phyloP scores from a whole-genome alignment of 2,113 vertebrate genomes.

The Caretta caretta region DNA sequence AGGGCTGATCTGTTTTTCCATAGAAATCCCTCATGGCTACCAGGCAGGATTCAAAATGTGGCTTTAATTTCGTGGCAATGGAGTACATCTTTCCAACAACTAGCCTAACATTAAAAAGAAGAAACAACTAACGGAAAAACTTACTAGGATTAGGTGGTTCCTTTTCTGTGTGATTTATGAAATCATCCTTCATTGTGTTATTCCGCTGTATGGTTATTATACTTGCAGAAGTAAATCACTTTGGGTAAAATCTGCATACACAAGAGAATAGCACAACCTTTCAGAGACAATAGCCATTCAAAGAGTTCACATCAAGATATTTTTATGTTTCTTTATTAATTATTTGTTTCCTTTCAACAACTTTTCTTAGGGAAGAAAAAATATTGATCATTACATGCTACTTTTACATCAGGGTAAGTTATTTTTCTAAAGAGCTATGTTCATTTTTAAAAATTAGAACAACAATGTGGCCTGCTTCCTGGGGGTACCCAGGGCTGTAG shows the following conservation, averaged over 20 bases:
- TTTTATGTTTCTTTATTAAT: neutral
- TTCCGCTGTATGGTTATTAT: neutral
- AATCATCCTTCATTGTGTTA: conserved; percentile 16
- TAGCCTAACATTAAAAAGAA: neutral
- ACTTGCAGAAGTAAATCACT: neutral
- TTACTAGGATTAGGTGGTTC: conserved; percentile 10
- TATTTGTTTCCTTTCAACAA: neutral
- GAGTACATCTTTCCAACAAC: neutral
- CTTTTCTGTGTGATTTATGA: neutral
- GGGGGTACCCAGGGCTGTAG: too few species aligned
- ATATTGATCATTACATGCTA: neutral
- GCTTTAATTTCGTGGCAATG: neutral
- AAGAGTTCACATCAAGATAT: neutral
- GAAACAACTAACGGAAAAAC: neutral
- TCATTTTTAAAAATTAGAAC: neutral
- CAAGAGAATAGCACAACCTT: neutral
- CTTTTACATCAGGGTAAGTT: fast-evolving
- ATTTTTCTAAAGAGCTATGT: neutral
- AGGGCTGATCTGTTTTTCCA: neutral
- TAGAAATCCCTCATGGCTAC: neutral
- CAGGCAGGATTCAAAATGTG: neutral
- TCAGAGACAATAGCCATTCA: neutral
- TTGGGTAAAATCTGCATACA: neutral
- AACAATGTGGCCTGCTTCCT: too few species aligned
- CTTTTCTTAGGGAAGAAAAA: neutral